phyloP scores from a whole-genome alignment of 2,888 invertebrate genomes.

The Disparrhopalites patrizii region DNA sequence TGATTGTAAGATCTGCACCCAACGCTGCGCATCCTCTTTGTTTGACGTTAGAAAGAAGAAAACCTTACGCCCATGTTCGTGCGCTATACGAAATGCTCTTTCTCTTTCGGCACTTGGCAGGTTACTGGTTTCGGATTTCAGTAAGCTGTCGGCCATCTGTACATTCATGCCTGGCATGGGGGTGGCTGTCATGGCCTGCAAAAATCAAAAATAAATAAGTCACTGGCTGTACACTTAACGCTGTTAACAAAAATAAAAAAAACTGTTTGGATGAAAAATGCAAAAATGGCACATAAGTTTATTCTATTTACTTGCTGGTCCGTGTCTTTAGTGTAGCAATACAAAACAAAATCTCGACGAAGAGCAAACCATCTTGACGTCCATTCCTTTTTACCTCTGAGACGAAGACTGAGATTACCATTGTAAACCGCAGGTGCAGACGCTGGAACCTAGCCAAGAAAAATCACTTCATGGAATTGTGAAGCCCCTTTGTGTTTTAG shows the following conservation, averaged over 20 bases:
- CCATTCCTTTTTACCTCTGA: slow-evolving; percentile 56
- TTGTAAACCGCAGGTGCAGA: slow-evolving; percentile 55
- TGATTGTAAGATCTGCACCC: slow-evolving; percentile 40
- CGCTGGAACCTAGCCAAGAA: slow-evolving; percentile 55
- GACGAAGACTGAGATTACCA: slow-evolving; percentile 56
- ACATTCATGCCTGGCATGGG: slow-evolving; percentile 60
- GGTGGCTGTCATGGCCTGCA: slow-evolving; percentile 58
- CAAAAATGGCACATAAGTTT: background rate
- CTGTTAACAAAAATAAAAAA: too few species aligned
- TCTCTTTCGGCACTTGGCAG: slow-evolving; percentile 40
- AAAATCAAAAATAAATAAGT: slow-evolving; percentile 17
- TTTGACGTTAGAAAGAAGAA: slow-evolving; percentile 43
- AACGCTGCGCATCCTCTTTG: slow-evolving; percentile 38
- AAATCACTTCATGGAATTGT: too few species aligned
- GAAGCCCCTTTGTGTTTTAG: too few species aligned
- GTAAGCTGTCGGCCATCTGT: slow-evolving; percentile 50
- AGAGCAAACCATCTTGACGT: slow-evolving; percentile 58
- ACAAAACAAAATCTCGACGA: slow-evolving; percentile 59
- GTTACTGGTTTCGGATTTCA: slow-evolving; percentile 39
- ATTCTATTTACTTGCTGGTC: slow-evolving; percentile 41
- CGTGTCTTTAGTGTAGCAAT: slow-evolving; percentile 50
- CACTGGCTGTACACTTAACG: background rate
- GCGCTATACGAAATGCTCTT: slow-evolving; percentile 42
- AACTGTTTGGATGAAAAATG: background rate
- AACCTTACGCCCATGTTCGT: slow-evolving; percentile 44